Evolutionary conservation across 2,888 invertebrate genomes (phyloP), one percentile per base, ranked within the genome.

Genomic region (Gnatocerus cornutus): DNA sequence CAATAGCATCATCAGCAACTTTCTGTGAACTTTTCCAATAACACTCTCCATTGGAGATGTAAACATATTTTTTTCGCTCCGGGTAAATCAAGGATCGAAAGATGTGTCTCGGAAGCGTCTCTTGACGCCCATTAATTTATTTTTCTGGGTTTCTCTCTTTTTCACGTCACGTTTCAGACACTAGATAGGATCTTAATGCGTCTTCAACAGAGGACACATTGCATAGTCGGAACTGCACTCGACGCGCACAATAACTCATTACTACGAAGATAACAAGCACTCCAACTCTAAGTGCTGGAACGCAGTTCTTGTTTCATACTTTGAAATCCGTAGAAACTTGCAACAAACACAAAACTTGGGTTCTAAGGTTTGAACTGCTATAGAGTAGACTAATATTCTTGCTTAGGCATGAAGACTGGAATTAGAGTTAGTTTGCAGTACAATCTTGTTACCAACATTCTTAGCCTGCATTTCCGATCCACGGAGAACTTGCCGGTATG

Each of bases 241-340:
- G 12, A 14, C 43, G 13, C 55, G 14, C 14, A 64, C 64, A 55
- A 33, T 64, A 64, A 64, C 64, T 64, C 55, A 46, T 64, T 64
- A 55, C 16, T 43, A 53, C 55, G 64, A 64, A 64, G 64, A 64
- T 55, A 64, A 64, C 64, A 52, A 55, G 64, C 64, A 55, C 64
- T 64, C 45, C 14, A 29, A 12, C 10, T 27, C n/a, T 29, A 50
- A 53, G 64, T 45, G 64, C 33, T 52, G 52, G 50, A 63, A 52
- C 21, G 63, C 13, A 50, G 9, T 50, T 48, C 48, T 33, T 30
- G 46, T 52, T 48, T 48, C 37, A 30, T 46, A 46, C 59, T 59
- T 59, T n/a, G 12, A 59, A 43, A 58, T 58, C 21, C 58, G 13
- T 30, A 30, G 45, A 59, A 59, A 46, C 59, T 45, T 46, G 59